Evolutionary conservation across 2,113 vertebrate species (phyloP).

Genomic region (Sapajus apella): DNA sequence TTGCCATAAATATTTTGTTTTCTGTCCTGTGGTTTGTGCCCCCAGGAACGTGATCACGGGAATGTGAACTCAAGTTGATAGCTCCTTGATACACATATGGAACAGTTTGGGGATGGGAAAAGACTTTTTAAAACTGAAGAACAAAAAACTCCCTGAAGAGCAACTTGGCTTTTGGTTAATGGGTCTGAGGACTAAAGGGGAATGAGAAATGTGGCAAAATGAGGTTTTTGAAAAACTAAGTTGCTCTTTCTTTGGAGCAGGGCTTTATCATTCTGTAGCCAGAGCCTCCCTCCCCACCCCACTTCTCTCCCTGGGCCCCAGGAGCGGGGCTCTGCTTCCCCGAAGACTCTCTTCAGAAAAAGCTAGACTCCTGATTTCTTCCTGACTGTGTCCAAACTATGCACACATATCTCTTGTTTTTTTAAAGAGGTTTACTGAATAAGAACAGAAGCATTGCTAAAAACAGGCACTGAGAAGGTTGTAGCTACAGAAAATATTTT

Average conservation of each 20-base stretch:
- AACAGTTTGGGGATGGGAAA: slow-evolving; percentile 53
- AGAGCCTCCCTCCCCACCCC: not conserved
- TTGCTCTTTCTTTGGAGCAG: not conserved
- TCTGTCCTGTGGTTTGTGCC: not conserved
- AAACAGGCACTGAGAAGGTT: not conserved
- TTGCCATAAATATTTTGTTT: not conserved
- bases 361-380: not conserved
- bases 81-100: slow-evolving; percentile 40
- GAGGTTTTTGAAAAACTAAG: not conserved
- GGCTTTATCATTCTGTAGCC: not conserved
- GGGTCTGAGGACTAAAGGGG: not conserved
- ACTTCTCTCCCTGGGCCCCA: too few relatives aligned
- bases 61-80: slow-evolving; percentile 9
- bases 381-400: not conserved
- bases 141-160: not conserved
- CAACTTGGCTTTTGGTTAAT: slow-evolving; percentile 50
- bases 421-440: not conserved
- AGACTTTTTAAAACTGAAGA: not conserved
- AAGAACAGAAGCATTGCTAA: not conserved
- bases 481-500: not conserved
- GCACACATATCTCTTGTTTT: not conserved
- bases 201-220: not conserved
- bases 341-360: not conserved
- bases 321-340: not conserved
- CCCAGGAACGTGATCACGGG: not conserved